A percentile compares a stretch with the other conserved stretches of the same genome.
phyloP scores from a whole-genome alignment of 2,888 invertebrate species.

The Rhopalosiphum nymphaeae region DNA sequence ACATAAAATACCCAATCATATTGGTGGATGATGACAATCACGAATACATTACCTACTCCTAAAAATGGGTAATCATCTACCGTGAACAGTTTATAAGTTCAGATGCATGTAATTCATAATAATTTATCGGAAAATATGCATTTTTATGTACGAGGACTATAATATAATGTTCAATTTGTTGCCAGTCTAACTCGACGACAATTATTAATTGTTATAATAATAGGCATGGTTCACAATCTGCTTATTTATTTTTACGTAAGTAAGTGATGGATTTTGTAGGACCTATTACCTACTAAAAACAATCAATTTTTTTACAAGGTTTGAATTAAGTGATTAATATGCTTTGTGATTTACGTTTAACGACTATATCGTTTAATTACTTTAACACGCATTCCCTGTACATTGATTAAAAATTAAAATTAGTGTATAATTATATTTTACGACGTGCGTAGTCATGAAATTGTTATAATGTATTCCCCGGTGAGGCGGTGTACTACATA shows the following conservation, averaged over 20 bases:
- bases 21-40: not conserved
- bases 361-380: not conserved
- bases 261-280: not conserved
- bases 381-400: not conserved
- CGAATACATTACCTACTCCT: not conserved
- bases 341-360: not conserved
- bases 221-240: no score
- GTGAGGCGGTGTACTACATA: not conserved
- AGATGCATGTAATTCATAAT: not conserved
- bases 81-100: not conserved
- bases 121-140: not conserved
- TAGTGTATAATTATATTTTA: not conserved
- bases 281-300: not conserved
- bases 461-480: not conserved
- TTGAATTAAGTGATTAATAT: not conserved
- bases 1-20: not conserved
- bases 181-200: not conserved
- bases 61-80: not conserved
- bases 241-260: no score
- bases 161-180: not conserved
- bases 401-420: not conserved
- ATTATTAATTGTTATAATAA: not conserved
- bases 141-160: not conserved
- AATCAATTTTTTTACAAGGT: not conserved
- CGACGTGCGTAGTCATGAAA: not conserved